phyloP scores from a whole-genome alignment of 2,888 invertebrate species.

The Mamestra brassicae region DNA sequence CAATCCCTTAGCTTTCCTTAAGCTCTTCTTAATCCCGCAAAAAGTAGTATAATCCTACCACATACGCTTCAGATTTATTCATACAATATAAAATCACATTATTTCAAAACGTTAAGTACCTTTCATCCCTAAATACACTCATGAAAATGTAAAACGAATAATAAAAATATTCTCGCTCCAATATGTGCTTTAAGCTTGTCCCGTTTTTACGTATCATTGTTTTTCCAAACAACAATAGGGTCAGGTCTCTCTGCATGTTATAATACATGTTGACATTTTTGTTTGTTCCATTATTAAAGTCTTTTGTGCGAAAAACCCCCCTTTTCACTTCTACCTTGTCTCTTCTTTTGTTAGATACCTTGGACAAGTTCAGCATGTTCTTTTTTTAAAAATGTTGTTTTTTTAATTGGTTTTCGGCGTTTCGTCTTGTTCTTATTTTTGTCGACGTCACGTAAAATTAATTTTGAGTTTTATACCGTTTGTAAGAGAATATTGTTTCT shows the following conservation, averaged over 20 bases:
- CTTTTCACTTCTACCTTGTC: constrained; percentile 58
- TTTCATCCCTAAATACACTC: constrained; percentile 48
- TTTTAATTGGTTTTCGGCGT: constrained; percentile 31
- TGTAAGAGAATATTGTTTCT: constrained; percentile 23
- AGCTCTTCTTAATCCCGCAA: constrained; percentile 20
- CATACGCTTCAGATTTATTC: constrained; percentile 18
- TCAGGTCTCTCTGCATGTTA: constrained; percentile 51
- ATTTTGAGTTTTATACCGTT: constrained; percentile 42
- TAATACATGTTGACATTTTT: constrained; percentile 85
- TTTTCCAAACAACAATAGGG: constrained; percentile 61
- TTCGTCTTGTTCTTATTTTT: constrained; percentile 34
- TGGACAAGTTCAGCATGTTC: constrained; percentile 48
- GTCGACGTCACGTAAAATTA: constrained; percentile 39
- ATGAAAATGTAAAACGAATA: constrained; percentile 42
- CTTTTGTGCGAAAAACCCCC: constrained; percentile 80
- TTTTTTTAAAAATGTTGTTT: constrained; percentile 37
- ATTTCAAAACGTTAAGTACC: constrained; percentile 46
- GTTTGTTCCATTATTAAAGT: constrained; percentile 81
- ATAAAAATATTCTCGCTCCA: constrained; percentile 50
- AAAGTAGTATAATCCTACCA: constrained; percentile 27
- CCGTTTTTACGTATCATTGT: constrained; percentile 64
- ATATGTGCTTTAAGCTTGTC: constrained; percentile 64
- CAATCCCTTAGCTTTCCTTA: constrained; percentile 6
- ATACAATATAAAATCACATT: constrained; percentile 37
- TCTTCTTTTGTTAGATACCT: constrained; percentile 54